These are phyloP conservation scores for Willisornis vidua DNA, from an alignment of 2,113 vertebrate species.

Conservation along the genomic window DNA sequence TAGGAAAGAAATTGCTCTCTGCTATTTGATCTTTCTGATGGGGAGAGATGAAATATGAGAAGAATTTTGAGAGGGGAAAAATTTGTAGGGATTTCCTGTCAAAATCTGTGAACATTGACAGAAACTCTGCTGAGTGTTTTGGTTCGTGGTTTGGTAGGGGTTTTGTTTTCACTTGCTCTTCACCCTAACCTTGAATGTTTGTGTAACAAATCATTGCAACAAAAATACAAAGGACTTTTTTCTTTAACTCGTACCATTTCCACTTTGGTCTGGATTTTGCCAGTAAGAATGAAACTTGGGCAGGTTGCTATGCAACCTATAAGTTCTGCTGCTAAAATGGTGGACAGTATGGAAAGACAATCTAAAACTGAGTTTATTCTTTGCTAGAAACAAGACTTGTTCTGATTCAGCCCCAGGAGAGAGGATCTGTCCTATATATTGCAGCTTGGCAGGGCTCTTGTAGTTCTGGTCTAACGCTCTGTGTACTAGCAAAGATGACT, in stretches of 20 bases:
- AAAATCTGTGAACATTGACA: not conserved
- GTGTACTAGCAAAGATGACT: not conserved
- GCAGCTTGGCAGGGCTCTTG: not conserved
- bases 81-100: not conserved
- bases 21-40: not conserved
- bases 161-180: not conserved
- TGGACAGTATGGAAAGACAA: not conserved
- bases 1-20: not conserved
- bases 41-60: not conserved
- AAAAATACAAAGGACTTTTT: not conserved
- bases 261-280: not conserved
- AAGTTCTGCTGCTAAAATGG: not conserved
- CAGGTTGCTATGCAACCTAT: not conserved
- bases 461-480: not conserved
- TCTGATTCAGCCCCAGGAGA: not conserved
- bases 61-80: not conserved
- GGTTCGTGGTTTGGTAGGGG: not conserved
- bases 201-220: not conserved
- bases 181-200: not conserved
- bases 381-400: not conserved
- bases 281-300: not conserved
- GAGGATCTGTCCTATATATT: rapidly evolving
- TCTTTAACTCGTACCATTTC: not conserved
- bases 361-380: not conserved
- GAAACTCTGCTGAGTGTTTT: not conserved